Base-by-base conservation (phyloP, 2,888 invertebrate genomes). In the Lydus trimaculatus region DNA sequence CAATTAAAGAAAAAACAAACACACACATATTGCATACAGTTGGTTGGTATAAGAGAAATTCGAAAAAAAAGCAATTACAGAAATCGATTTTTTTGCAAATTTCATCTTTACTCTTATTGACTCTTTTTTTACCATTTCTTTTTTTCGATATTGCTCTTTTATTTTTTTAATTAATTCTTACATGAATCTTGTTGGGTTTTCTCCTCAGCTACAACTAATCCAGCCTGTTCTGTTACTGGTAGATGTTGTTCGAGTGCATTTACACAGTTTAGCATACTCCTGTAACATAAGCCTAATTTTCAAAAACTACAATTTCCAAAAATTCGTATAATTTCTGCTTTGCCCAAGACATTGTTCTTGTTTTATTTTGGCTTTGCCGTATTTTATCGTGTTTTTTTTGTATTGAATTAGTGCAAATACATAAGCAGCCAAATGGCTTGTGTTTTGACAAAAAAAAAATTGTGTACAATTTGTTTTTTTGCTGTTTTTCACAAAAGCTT, bases 231-330 rank as follows among this genome's bases (percentile, higher is more conserved):
- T 84, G 91, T 90, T 82, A 88, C 87, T 83, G 94, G 94, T 88
- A 94, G 90, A 89, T 94, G 94, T 85, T 94, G 94, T 88, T 95
- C 95, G 89, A 94, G 90, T 84, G 94, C 93, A 90, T 95, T 95
- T 88, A 95, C 94, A 90, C 95, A 95, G 92, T 95, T 95, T 91
- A 95, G 91, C 94, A 95, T 95, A 91, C 95, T 95, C 91, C 92
- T 92, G 91, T 84, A 91, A 91, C 90, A 84, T 75, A 82, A 76
- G 67, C 66, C 71, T 68, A 63, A 52, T 67, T 67, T 71, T 71
- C 71, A 71, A 56, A 52, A 52, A 69, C 68, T 60, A 71, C 71
- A 69, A 43, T 64, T 59, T 64, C 63, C 61, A 71, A 62, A 36
- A 58, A 11, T 25, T 20, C 8, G n/a, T n/a, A 23, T 28, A 13